Evolutionary conservation across 1,140 invertebrate genomes (phyloP).

Genomic region (Helicoverpa zea): DNA sequence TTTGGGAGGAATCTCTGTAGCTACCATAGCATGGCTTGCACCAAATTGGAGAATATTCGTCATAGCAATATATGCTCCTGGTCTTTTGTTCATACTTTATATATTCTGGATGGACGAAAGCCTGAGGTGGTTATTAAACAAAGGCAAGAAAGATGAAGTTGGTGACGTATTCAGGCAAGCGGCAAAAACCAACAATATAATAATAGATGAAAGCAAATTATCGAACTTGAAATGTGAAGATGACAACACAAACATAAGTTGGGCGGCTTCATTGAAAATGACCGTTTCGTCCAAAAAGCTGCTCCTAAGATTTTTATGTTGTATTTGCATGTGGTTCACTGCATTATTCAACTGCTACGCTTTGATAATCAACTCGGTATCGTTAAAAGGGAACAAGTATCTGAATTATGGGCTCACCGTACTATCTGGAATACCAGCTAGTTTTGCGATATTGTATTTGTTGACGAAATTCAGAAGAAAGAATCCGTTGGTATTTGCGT

Average conservation of each 20-base stretch:
- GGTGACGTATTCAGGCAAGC: constrained; percentile 66
- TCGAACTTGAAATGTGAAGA: constrained; percentile 63
- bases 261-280: constrained; percentile 58
- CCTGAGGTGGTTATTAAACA: constrained; percentile 90
- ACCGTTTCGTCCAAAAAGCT: constrained; percentile 71
- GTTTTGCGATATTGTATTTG: constrained; percentile 85
- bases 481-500: constrained; percentile 65
- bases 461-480: constrained; percentile 72
- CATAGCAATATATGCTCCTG: constrained; percentile 68
- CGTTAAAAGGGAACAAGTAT: constrained; percentile 90
- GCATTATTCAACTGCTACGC: constrained; percentile 93
- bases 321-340: constrained; percentile 90
- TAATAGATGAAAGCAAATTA: constrained; percentile 61
- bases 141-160: constrained; percentile 75
- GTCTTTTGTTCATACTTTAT: constrained; percentile 68
- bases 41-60: constrained; percentile 75
- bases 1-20: constrained; percentile 59
- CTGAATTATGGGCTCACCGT: constrained; percentile 89
- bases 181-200: constrained; percentile 69
- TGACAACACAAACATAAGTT: constrained; percentile 50
- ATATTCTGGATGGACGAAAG: constrained; percentile 75
- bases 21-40: constrained; percentile 63
- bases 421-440: constrained; percentile 90
- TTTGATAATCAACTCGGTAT: constrained; percentile 92
- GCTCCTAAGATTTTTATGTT: constrained; percentile 83